These are phyloP conservation scores for Cyanistes caeruleus DNA, from an alignment of 2,113 vertebrate genomes.

Conservation along the genomic window DNA sequence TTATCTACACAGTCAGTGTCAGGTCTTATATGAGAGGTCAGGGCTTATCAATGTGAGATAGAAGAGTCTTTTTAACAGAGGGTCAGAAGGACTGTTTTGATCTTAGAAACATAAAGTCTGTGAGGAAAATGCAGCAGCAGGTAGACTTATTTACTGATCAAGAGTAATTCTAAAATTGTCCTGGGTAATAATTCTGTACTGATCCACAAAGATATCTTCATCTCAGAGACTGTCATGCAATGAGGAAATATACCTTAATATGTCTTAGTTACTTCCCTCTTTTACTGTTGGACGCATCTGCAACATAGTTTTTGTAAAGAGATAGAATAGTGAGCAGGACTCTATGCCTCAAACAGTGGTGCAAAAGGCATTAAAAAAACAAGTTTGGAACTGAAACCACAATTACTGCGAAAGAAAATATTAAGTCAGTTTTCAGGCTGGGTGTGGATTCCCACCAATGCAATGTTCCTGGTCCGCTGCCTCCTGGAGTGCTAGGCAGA, in stretches of 20 bases:
- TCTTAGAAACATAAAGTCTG: not conserved
- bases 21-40: not conserved
- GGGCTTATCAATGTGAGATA: not conserved
- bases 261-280: not conserved
- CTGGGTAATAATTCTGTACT: not conserved
- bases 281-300: not conserved
- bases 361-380: not conserved
- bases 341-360: not conserved
- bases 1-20: not conserved
- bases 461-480: not conserved
- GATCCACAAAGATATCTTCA: not conserved
- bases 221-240: not conserved
- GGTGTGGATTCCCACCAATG: not conserved
- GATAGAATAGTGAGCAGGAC: not conserved
- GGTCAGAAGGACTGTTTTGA: not conserved
- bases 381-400: not conserved
- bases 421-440: not conserved
- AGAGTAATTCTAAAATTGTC: not conserved
- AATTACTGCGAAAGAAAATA: not conserved
- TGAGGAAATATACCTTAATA: not conserved
- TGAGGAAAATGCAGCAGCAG: not conserved
- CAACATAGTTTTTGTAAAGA: not conserved
- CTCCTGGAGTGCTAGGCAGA: not conserved
- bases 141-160: not conserved
- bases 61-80: not conserved